Evolutionary conservation across 2,888 invertebrate genomes (phyloP).

Genomic region (Beris morrisii): DNA sequence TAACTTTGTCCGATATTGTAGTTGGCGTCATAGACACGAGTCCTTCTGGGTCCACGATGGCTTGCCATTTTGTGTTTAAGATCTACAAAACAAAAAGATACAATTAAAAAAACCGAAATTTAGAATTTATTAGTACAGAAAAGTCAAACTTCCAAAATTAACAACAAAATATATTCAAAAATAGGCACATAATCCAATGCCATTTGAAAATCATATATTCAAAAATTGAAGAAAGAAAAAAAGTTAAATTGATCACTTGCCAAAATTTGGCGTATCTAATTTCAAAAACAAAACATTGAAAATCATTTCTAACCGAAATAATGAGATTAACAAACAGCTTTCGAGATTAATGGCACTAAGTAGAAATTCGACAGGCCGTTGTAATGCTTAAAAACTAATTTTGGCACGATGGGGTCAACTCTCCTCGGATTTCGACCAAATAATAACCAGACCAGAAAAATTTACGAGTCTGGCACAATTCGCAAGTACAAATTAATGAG

Average conservation of each 20-base stretch:
- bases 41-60: constrained; percentile 60
- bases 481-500: too few relatives aligned
- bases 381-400: too few relatives aligned
- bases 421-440: too few relatives aligned
- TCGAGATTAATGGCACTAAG: too few relatives aligned
- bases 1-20: constrained; percentile 83
- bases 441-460: too few relatives aligned
- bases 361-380: too few relatives aligned
- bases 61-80: constrained; percentile 21
- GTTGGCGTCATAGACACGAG: constrained; percentile 83
- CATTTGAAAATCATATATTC: background rate
- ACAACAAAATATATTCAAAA: constrained; percentile 1
- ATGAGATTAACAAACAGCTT: too few relatives aligned
- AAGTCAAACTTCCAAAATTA: background rate
- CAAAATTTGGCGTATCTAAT: constrained; percentile 8
- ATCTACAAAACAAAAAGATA: constrained; percentile 21
- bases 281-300: constrained; percentile 3
- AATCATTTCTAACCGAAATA: constrained; percentile 1
- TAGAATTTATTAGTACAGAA: too few relatives aligned
- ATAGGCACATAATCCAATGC: constrained; percentile 12
- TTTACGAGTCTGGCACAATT: too few relatives aligned
- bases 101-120: background rate
- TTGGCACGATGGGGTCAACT: too few relatives aligned
- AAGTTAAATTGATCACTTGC: background rate
- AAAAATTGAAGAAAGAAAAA: background rate